Evolutionary conservation across 2,113 vertebrate species (phyloP), one percentile per base, ranked within the genome.

Genomic region (Pygoscelis adeliae): DNA sequence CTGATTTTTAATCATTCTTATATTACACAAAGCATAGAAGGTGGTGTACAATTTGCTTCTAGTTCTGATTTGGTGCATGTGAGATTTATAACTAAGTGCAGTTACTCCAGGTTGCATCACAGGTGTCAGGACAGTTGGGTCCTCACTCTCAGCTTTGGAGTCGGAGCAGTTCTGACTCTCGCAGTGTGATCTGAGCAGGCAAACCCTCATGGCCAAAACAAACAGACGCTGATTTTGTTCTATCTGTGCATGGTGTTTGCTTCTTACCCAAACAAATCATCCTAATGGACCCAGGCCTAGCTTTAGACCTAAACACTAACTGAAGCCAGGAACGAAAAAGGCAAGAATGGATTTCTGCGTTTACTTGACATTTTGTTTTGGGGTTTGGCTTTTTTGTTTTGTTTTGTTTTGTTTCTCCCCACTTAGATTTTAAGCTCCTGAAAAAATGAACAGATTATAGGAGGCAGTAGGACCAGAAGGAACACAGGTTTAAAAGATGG

Each of bases 221-320:
- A 91, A 79, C 44, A 83, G 59, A 76, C 2, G 4, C 27, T 79
- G 73, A 61, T 91, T 94, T 85, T 84, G 34, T 85, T 91, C 12
- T 91, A 89, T 83, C 77, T 85, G 40, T 83, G 49, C 58, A 36
- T 73, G 69, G 66, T 89, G 77, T 87, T 94, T 89, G 65, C 73
- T 82, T 93, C 59, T 89, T 91, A 87, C 62, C 38, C 61, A 91
- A 93, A 91, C 58, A 85, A 87, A 87, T 83, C 26, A 14, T 77
- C 71, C 52, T 78, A 80, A 81, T 93, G 82, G 77, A 88, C 46
- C 44, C 62, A 70, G 40, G 62, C 56, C 81, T 89, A 72, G 49
- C 56, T 89, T 91, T 84, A 79, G 80, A 91, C 86, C 65, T 76
- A 94, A 96, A 93, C 61, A 65, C 6, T 7, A 56, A 38, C 27